Evolutionary conservation across 2,888 invertebrate species (phyloP), one percentile per base, ranked within the genome.

Genomic region (Cantharis flavilabris): DNA sequence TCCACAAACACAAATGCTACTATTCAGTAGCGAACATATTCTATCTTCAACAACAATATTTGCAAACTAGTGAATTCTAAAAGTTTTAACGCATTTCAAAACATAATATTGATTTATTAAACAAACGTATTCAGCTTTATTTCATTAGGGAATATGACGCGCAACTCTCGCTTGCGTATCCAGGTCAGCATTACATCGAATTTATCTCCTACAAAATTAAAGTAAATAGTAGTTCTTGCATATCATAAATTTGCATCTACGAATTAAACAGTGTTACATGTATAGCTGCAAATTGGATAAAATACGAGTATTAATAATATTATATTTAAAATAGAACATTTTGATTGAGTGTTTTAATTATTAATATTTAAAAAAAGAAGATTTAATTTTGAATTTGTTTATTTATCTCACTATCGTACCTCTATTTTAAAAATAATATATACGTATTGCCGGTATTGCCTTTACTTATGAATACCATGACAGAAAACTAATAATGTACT

Each of bases 181-280:
- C 77, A 77, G 77, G 77, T 77, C 77, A 77, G 77, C 74, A 74
- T 74, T 71, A 75, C 77, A 74, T 69, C 62, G 62, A 71, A 76
- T 73, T 73, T 73, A 30, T 62, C 49, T 49, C 49, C 49, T 49
- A n/a, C 49, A 49, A n/a, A 49, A 49, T 49, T 49, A 13, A 49
- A 49, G 49, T 49, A 49, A n/a, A n/a, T 49, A 49, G 7, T 49
- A 13, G 3, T 13, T 20, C 20, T 20, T 5, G 49, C 7, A 49
- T n/a, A 49, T 49, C 49, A 49, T n/a, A 49, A 49, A 49, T 7
- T n/a, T n/a, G n/a, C n/a, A 33, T 33, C 13, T 30, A 33, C 33
- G 10, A 33, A 33, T 33, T 13, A 11, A 33, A 13, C 13, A 33
- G 10, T 33, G 13, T 13, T 33, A 33, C 33, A 11, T 30, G 11